A percentile compares a stretch with the other conserved stretches of the same genome.
Conservation (phyloP, 2,888 invertebrate genomes). For the Seladonia tumulorum region DNA sequence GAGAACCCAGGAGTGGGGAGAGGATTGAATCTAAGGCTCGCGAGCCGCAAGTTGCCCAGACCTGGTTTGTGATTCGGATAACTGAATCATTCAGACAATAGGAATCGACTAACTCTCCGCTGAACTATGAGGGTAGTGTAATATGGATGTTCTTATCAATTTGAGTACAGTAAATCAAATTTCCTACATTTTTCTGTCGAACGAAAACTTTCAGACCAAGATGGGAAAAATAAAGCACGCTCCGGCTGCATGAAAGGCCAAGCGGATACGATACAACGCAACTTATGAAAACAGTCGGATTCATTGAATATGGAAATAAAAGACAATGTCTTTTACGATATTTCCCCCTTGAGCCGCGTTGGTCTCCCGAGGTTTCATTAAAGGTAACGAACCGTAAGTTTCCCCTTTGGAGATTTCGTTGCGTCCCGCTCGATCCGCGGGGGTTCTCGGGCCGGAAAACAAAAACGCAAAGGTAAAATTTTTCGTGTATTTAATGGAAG, state of each 20-base stretch:
- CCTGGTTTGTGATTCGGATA: no score
- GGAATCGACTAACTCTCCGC: no score
- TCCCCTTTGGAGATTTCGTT: slow-evolving; percentile 50
- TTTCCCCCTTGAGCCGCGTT: slow-evolving; percentile 24
- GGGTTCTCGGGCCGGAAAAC: neutral
- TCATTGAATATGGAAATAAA: slow-evolving; percentile 66
- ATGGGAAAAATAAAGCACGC: no score
- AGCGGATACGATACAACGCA: neutral
- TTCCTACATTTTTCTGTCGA: neutral
- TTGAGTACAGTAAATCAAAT: neutral
- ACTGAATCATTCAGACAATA: no score
- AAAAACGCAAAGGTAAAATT: slow-evolving; percentile 1
- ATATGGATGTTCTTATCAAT: no score
- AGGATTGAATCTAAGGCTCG: no score
- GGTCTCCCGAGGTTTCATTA: slow-evolving; percentile 67
- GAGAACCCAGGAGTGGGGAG: no score
- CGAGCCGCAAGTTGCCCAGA: no score
- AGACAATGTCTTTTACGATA: slow-evolving; percentile 56
- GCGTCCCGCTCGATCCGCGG: neutral
- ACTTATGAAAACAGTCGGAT: slow-evolving; percentile 51
- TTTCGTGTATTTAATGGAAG: slow-evolving; percentile 26
- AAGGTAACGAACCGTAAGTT: slow-evolving; percentile 68
- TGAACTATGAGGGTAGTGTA: no score
- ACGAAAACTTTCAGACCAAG: neutral
- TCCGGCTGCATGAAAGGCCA: neutral